phyloP scores from a whole-genome alignment of 2,888 invertebrate species.

The Choristoneura rosaceana region DNA sequence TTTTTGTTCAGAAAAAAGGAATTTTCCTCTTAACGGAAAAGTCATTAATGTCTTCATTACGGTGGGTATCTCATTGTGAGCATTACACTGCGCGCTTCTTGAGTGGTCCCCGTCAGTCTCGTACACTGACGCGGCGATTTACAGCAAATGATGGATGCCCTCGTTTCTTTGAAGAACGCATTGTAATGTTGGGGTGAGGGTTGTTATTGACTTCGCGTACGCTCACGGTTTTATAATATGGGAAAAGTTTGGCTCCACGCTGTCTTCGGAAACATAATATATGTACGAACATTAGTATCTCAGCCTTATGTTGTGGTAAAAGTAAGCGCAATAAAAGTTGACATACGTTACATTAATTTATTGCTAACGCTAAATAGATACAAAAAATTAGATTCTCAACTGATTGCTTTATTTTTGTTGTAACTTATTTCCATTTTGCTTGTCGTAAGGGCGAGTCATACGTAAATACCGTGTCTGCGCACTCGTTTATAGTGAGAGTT shows the following conservation, averaged over 20 bases:
- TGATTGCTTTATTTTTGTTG: too few species aligned
- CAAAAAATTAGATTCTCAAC: too few species aligned
- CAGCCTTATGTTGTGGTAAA: not conserved
- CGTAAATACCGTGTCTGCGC: too few species aligned
- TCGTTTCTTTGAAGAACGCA: slow-evolving; percentile 38
- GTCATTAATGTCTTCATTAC: slow-evolving; percentile 47
- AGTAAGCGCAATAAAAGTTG: not conserved
- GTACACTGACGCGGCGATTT: slow-evolving; percentile 42
- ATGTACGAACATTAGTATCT: not conserved
- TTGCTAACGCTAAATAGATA: too few species aligned
- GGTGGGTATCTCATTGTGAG: slow-evolving; percentile 33
- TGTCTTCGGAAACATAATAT: not conserved
- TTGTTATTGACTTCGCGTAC: slow-evolving; percentile 33
- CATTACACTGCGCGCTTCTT: slow-evolving; percentile 40
- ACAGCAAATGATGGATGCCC: slow-evolving; percentile 46
- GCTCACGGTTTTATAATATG: slow-evolving; percentile 3
- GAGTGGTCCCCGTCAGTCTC: slow-evolving; percentile 35
- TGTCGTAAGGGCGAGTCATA: too few species aligned
- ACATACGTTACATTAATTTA: too few species aligned
- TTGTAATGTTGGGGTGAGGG: slow-evolving; percentile 35
- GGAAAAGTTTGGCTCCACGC: slow-evolving; percentile 11
- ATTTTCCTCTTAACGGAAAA: slow-evolving; percentile 35
- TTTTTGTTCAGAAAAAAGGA: slow-evolving; percentile 13
- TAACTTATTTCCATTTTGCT: too few species aligned
- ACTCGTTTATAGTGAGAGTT: too few species aligned